A percentile compares a stretch with the other conserved stretches of the same genome.
Conservation (phyloP, 2,888 invertebrate species). For the Frankliniella fusca region DNA sequence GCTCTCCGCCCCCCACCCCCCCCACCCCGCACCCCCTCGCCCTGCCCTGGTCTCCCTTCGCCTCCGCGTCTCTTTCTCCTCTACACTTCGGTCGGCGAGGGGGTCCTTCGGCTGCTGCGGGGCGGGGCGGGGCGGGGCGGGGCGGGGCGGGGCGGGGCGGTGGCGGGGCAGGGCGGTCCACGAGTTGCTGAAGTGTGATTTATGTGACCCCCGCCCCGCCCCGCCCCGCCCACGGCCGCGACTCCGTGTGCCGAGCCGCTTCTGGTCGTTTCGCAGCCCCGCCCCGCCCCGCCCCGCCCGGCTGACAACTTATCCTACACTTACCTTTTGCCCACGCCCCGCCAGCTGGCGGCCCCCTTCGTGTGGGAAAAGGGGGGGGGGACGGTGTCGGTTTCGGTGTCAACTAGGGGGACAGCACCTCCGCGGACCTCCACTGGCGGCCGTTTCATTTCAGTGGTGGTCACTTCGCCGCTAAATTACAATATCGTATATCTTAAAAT, state of each 20-base stretch:
- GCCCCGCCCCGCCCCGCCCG: not conserved
- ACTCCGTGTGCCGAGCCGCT: not conserved
- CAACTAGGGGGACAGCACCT: not conserved
- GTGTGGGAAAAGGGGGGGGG: not conserved
- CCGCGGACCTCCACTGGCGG: too few relatives aligned
- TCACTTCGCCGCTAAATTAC: too few relatives aligned
- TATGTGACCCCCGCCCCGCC: not conserved
- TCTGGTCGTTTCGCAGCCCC: not conserved
- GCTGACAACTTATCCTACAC: not conserved
- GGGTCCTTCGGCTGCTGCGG: too few relatives aligned
- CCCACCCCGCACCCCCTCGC: not conserved
- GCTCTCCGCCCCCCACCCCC: not conserved
- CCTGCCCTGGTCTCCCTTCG: too few relatives aligned
- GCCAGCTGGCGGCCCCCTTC: too few relatives aligned
- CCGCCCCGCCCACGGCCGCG: not conserved
- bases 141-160: too few relatives aligned
- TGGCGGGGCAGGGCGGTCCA: not conserved
- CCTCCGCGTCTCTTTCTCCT: too few relatives aligned
- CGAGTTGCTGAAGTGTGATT: slow-evolving; percentile 24
- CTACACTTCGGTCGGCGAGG: too few relatives aligned
- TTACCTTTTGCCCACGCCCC: not conserved
- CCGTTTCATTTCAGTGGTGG: too few relatives aligned
- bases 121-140: too few relatives aligned
- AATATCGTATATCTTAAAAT: too few relatives aligned
- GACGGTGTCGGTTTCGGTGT: too few relatives aligned